phyloP scores from a whole-genome alignment of 2,888 invertebrate genomes.

The Torymus auratus region DNA sequence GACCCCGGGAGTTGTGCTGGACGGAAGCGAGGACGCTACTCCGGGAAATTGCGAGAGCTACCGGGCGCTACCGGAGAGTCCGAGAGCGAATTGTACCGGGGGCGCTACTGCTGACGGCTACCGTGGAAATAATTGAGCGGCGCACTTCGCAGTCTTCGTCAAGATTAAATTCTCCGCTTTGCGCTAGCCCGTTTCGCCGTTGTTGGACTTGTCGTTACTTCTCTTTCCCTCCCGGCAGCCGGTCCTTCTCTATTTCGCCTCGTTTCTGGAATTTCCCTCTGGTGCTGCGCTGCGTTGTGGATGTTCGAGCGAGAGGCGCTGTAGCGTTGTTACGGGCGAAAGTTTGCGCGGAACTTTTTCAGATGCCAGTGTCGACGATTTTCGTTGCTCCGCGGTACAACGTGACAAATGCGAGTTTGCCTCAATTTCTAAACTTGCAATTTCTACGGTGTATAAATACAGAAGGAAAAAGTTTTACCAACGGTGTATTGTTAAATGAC shows the following conservation, averaged over 20 bases:
- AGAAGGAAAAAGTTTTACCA: too few relatives aligned
- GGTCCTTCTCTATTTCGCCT: background rate
- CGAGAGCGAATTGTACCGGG: conserved; percentile 1
- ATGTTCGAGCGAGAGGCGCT: background rate
- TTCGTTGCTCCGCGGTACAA: too few relatives aligned
- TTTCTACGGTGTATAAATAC: too few relatives aligned
- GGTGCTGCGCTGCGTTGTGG: background rate
- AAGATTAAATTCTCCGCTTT: conserved; percentile 55
- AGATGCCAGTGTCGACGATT: too few relatives aligned
- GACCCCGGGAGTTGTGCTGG: conserved; percentile 15
- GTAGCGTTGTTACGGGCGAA: background rate
- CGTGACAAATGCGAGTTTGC: too few relatives aligned
- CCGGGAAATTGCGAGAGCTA: conserved; percentile 52
- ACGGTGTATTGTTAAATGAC: too few relatives aligned
- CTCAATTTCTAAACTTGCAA: too few relatives aligned
- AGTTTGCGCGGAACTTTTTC: conserved; percentile 11
- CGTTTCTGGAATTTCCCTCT: conserved; percentile 42
- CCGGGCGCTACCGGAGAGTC: background rate
- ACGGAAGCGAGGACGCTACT: conserved; percentile 51
- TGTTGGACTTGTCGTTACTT: too few relatives aligned
- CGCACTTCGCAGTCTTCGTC: conserved; percentile 57
- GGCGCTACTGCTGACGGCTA: conserved; percentile 4
- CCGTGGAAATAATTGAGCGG: conserved; percentile 56
- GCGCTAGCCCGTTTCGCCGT: too few relatives aligned
- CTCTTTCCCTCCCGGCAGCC: conserved; percentile 8